Percentiles rank a stretch among this genome's conserved stretches.
These are phyloP conservation scores for Chelonia mydas DNA, from an alignment of 2,797 vertebrate genomes.

Conservation along the genomic window DNA sequence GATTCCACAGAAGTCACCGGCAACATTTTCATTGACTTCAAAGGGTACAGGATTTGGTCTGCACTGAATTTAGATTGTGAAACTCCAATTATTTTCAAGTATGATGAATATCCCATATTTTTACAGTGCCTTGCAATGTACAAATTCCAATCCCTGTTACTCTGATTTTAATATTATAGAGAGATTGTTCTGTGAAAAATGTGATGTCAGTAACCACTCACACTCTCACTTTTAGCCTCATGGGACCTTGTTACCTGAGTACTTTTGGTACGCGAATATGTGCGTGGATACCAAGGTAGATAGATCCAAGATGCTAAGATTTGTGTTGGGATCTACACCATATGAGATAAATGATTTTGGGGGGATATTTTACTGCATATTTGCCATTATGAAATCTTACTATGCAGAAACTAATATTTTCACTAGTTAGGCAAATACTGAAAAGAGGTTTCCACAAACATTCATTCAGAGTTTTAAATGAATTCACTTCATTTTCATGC, in stretches of 20 bases:
- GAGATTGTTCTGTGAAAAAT: neutral
- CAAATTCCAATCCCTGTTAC: neutral
- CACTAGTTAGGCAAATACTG: neutral
- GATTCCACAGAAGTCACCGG: neutral
- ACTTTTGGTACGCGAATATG: neutral
- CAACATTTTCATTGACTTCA: neutral
- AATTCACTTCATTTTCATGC: neutral
- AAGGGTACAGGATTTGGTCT: accelerated
- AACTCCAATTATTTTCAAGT: neutral
- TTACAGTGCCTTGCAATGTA: neutral
- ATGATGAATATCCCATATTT: neutral
- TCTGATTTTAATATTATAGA: neutral
- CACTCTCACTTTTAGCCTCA: neutral
- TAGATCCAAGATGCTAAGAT: neutral
- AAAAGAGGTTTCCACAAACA: conserved; percentile 11
- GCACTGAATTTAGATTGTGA: neutral
- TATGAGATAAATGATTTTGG: neutral
- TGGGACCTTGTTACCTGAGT: neutral
- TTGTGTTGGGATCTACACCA: neutral
- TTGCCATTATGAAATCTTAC: neutral
- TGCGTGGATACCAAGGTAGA: neutral
- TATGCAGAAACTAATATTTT: neutral
- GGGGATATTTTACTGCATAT: neutral
- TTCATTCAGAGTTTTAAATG: neutral
- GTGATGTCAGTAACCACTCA: neutral